Evolutionary conservation across 2,113 vertebrate genomes (phyloP).

Genomic region (Phoxinus phoxinus): DNA sequence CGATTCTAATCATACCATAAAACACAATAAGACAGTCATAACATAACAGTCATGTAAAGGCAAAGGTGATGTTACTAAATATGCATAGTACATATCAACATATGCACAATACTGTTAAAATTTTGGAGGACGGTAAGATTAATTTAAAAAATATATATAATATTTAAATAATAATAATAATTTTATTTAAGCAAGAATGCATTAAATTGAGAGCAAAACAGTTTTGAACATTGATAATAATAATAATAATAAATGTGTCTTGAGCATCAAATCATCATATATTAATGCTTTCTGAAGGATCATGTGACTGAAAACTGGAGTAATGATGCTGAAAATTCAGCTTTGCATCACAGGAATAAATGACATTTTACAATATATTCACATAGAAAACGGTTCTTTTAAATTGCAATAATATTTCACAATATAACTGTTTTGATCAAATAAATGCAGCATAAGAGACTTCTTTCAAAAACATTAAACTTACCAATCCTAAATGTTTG

Average conservation of each 20-base stretch:
- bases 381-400: not conserved
- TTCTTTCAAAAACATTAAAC: not conserved
- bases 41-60: not conserved
- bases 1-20: not conserved
- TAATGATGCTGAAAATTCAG: too few species aligned
- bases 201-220: too few species aligned
- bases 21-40: not conserved
- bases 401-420: not conserved
- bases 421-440: not conserved
- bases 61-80: not conserved
- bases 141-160: too few species aligned
- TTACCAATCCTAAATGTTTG: not conserved
- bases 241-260: not conserved
- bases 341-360: not conserved
- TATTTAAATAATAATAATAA: too few species aligned
- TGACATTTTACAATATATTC: not conserved
- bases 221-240: not conserved
- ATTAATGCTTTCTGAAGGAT: not conserved
- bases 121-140: not conserved
- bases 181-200: too few species aligned
- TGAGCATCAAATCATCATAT: not conserved
- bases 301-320: not conserved
- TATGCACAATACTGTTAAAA: not conserved
- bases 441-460: not conserved
- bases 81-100: not conserved